Conservation (phyloP, 1,140 invertebrate genomes). For the Dreissena rostriformis region DNA sequence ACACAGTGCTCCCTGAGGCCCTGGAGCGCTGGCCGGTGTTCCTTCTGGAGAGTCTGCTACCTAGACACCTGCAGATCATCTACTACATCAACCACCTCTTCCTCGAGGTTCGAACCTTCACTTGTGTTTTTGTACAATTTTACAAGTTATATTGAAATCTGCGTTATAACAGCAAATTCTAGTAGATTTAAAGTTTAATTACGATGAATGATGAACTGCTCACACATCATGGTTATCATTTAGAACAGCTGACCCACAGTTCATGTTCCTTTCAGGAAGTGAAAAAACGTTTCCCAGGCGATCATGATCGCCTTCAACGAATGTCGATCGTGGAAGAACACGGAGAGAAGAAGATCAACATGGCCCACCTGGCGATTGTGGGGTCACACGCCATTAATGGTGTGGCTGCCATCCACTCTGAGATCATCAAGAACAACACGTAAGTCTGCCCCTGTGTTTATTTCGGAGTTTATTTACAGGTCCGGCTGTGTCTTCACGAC, state of each 20-base stretch:
- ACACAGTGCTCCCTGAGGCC: constrained; percentile 94
- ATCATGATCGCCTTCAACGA: constrained; percentile 92
- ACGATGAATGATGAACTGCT: too few species aligned
- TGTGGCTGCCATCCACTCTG: constrained; percentile 98
- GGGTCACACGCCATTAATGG: constrained; percentile 99
- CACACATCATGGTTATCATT: too few species aligned
- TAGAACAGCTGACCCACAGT: too few species aligned
- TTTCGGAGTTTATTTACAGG: too few species aligned
- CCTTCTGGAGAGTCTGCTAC: constrained; percentile 94
- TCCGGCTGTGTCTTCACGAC: too few species aligned
- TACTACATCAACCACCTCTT: constrained; percentile 89
- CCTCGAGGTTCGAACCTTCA: constrained; percentile 84
- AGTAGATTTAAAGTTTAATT: too few species aligned
- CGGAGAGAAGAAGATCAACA: constrained; percentile 97
- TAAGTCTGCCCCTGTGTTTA: constrained; percentile 81
- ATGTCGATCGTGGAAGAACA: constrained; percentile 90
- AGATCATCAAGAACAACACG: constrained; percentile 94
- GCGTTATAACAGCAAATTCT: too few species aligned
- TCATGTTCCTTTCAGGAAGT: constrained; percentile 63
- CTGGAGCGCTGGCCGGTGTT: constrained; percentile 96
- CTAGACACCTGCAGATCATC: constrained; percentile 97
- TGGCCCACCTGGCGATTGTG: constrained; percentile 98
- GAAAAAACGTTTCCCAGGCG: constrained; percentile 90
- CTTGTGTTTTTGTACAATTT: too few species aligned
- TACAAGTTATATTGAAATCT: too few species aligned